Evolutionary conservation across 2,888 invertebrate species (phyloP).

Genomic region (Drosophila histrio): DNA sequence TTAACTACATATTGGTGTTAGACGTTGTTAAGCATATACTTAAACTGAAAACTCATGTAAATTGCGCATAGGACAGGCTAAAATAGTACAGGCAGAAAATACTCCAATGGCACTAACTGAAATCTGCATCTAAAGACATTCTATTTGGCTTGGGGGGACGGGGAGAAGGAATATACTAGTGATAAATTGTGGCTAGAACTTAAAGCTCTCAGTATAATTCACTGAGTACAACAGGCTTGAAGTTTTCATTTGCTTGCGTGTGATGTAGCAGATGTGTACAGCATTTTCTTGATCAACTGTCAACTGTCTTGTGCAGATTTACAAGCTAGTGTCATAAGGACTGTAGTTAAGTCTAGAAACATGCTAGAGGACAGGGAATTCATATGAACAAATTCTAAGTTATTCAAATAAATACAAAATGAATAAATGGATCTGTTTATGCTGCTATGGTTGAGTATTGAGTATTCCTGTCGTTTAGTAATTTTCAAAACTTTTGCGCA

Average conservation of each 20-base stretch:
- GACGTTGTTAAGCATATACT: constrained; percentile 55
- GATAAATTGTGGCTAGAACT: constrained; percentile 12
- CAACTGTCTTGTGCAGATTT: not conserved
- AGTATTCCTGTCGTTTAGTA: constrained; percentile 20
- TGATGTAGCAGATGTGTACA: not conserved
- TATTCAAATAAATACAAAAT: constrained; percentile 10
- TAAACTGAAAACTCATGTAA: constrained; percentile 30
- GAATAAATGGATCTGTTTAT: constrained; percentile 22
- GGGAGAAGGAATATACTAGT: not conserved
- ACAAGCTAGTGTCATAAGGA: constrained; percentile 19
- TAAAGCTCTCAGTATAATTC: not conserved
- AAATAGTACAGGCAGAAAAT: constrained; percentile 13
- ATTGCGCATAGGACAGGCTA: constrained; percentile 23
- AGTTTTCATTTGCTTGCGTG: constrained; percentile 2
- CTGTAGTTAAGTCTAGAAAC: constrained; percentile 21
- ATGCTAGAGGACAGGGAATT: constrained; percentile 34
- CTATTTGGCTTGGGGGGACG: not conserved
- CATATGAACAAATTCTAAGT: constrained; percentile 19
- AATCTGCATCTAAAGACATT: not conserved
- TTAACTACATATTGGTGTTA: constrained; percentile 70
- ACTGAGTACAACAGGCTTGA: not conserved
- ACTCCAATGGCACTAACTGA: constrained; percentile 35
- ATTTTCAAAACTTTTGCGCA: constrained; percentile 12
- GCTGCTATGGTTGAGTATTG: constrained; percentile 11
- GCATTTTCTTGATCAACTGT: constrained; percentile 1